phyloP scores from a whole-genome alignment of 2,113 vertebrate species.

The Megalops atlanticus region DNA sequence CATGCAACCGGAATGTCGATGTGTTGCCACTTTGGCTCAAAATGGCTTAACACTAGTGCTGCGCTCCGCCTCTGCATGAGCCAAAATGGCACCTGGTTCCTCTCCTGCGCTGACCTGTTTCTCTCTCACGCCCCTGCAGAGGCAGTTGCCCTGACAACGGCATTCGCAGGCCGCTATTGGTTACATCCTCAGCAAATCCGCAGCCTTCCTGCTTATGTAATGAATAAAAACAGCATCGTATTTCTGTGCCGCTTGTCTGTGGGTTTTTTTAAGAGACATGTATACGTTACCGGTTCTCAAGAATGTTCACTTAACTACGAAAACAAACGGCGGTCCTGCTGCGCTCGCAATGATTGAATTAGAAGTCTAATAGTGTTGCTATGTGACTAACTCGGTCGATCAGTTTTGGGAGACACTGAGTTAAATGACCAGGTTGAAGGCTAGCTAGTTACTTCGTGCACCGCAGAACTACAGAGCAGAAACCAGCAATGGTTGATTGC shows the following conservation, averaged over 20 bases:
- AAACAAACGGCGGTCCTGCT: neutral
- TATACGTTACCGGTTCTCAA: slow-evolving; percentile 23
- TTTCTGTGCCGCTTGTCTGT: slow-evolving; percentile 30
- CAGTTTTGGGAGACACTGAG: neutral
- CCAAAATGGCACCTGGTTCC: slow-evolving; percentile 51
- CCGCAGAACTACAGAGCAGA: neutral
- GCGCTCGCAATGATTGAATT: neutral
- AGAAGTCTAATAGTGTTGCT: neutral
- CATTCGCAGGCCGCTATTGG: slow-evolving; percentile 40
- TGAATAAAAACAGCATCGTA: slow-evolving; percentile 44
- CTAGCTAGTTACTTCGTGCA: neutral
- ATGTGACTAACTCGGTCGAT: neutral
- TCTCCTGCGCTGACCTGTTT: slow-evolving; percentile 19
- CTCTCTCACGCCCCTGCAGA: slow-evolving; percentile 47
- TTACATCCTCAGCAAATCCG: slow-evolving; percentile 35
- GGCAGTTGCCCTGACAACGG: slow-evolving; percentile 58
- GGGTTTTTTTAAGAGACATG: slow-evolving; percentile 21
- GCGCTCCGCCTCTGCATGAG: neutral
- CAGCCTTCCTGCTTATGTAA: slow-evolving; percentile 58
- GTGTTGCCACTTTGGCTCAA: slow-evolving; percentile 46
- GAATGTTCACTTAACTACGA: slow-evolving; percentile 2
- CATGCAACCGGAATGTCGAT: slow-evolving; percentile 39
- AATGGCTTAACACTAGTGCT: neutral
- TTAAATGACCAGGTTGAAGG: slow-evolving; percentile 1
- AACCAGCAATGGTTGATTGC: neutral